These are phyloP conservation scores for Anomalospiza imberbis DNA, from an alignment of 2,797 vertebrate genomes.

Conservation along the genomic window DNA sequence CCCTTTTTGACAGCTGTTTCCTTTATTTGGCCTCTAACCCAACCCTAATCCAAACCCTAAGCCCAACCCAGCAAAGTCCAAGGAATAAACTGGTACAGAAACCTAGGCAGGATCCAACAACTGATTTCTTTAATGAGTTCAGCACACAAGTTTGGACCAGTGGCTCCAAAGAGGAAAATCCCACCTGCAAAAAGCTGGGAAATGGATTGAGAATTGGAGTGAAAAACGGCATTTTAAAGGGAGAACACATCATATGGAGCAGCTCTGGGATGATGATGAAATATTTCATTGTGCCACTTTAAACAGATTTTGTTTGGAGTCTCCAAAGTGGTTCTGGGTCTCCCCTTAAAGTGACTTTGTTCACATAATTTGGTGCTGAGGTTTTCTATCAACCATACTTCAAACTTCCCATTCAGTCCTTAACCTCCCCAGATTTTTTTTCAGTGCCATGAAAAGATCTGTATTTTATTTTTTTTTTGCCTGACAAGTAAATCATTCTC, in stretches of 20 bases:
- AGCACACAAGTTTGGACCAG: not conserved
- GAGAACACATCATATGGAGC: rapidly evolving
- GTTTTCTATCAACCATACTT: not conserved
- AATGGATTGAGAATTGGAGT: not conserved
- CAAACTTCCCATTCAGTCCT: not conserved
- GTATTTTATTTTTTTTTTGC: not conserved
- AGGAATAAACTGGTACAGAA: not conserved
- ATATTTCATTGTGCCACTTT: not conserved
- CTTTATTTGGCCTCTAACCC: not conserved
- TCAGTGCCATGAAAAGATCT: not conserved
- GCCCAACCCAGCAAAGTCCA: not conserved
- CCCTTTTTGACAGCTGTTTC: rapidly evolving
- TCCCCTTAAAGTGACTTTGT: not conserved
- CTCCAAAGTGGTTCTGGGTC: not conserved
- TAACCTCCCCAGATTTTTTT: not conserved
- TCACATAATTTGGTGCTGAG: not conserved
- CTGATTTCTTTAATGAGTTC: not conserved
- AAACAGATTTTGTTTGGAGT: not conserved
- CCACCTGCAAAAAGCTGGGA: not conserved
- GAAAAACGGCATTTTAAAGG: not conserved
- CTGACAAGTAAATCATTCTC: not conserved
- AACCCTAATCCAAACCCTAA: not conserved
- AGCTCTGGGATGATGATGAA: not conserved
- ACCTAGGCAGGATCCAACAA: not conserved
- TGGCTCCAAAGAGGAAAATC: not conserved